Conservation (phyloP, 2,888 invertebrate genomes). For the Drosophila affinis region DNA sequence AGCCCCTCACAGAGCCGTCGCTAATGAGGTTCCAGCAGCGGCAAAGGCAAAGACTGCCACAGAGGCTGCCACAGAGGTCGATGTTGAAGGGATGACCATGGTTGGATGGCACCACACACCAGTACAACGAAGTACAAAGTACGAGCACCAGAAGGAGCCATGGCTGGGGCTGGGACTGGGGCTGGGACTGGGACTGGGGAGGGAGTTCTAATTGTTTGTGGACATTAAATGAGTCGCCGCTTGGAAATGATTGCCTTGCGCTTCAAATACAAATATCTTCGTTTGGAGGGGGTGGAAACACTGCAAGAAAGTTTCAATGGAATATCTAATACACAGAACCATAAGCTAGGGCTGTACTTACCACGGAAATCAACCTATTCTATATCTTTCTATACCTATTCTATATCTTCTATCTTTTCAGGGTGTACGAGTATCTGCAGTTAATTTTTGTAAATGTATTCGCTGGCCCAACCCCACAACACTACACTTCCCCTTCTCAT, state of each 20-base stretch:
- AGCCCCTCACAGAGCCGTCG: conserved; percentile 1
- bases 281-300: conserved; percentile 1
- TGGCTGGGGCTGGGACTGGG: neutral
- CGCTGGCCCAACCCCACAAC: neutral
- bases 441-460: neutral
- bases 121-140: conserved; percentile 7
- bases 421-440: neutral
- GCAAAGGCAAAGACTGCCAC: neutral
- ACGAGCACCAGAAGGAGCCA: neutral
- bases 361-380: too few relatives aligned
- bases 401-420: too few relatives aligned
- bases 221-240: conserved; percentile 73
- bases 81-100: neutral
- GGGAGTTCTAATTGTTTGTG: conserved; percentile 74
- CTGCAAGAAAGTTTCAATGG: conserved; percentile 1
- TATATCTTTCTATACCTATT: too few relatives aligned
- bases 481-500: neutral
- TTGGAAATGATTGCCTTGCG: conserved; percentile 74
- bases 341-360: too few relatives aligned
- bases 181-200: conserved; percentile 7
- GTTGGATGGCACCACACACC: conserved; percentile 15
- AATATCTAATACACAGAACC: too few relatives aligned
- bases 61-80: neutral
- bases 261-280: conserved; percentile 58
- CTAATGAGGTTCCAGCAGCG: conserved; percentile 13